phyloP scores from a whole-genome alignment of 2,797 vertebrate genomes.

The Rhabdomys pumilio region DNA sequence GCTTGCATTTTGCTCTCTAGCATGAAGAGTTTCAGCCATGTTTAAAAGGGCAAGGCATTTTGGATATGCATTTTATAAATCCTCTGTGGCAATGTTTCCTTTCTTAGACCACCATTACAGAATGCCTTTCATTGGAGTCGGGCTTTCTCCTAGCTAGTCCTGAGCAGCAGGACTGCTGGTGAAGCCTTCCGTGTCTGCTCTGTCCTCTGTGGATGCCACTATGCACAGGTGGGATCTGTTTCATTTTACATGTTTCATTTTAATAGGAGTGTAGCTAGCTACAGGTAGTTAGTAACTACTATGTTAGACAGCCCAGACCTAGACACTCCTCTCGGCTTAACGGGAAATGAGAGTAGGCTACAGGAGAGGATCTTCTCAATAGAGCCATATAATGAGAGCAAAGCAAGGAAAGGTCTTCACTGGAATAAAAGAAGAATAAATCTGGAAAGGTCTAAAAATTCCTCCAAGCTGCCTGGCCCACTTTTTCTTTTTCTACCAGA shows the following conservation, averaged over 20 bases:
- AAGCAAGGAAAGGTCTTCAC: not conserved
- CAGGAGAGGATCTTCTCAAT: not conserved
- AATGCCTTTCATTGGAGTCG: not conserved
- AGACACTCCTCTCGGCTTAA: not conserved
- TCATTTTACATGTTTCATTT: not conserved
- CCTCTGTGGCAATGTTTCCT: conserved; percentile 21
- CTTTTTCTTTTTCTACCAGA: conserved; percentile 24
- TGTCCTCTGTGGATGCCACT: too few species aligned
- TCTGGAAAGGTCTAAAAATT: conserved; percentile 16
- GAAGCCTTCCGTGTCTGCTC: not conserved
- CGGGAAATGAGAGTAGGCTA: not conserved
- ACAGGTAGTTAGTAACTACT: not conserved
- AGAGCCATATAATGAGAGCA: not conserved
- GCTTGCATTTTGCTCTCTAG: not conserved
- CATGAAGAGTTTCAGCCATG: not conserved
- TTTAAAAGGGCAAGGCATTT: conserved; percentile 59
- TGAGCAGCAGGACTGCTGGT: not conserved
- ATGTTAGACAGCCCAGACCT: not conserved
- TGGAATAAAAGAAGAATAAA: conserved; percentile 12
- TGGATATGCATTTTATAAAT: conserved; percentile 59
- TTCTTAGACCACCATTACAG: not conserved
- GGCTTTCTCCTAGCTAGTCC: not conserved
- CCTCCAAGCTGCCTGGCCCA: not conserved
- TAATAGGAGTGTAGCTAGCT: not conserved
- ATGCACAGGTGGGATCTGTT: not conserved